These are phyloP conservation scores for Chelonus formosanus DNA, from an alignment of 2,888 invertebrate species.

Conservation along the genomic window DNA sequence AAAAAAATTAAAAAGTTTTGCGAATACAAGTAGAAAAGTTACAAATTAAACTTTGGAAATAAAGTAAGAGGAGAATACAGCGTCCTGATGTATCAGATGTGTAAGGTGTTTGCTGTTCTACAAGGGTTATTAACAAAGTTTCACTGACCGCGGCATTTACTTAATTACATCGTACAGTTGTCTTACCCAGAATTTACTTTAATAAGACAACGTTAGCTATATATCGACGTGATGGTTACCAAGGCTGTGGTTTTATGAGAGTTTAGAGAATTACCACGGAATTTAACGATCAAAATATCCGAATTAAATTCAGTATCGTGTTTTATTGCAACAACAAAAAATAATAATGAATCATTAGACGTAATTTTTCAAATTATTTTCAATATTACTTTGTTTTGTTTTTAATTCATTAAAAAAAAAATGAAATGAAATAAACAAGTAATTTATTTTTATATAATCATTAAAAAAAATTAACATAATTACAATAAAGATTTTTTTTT, in stretches of 20 bases:
- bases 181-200: constrained; percentile 19
- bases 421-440: no score
- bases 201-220: constrained; percentile 34
- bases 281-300: constrained; percentile 4
- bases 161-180: constrained; percentile 54
- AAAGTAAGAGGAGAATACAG: not conserved
- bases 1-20: constrained; percentile 22
- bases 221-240: constrained; percentile 20
- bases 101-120: constrained; percentile 28
- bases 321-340: no score
- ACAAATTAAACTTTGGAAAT: no score
- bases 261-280: constrained; percentile 26
- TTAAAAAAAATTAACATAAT: no score
- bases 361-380: no score
- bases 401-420: no score
- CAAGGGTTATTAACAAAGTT: constrained; percentile 62
- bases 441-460: no score
- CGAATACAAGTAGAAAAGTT: no score
- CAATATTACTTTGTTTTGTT: no score
- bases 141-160: constrained; percentile 59
- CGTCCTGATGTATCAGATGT: constrained; percentile 29
- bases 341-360: no score
- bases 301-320: no score
- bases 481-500: no score
- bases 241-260: constrained; percentile 30